Evolutionary conservation across 2,888 invertebrate genomes (phyloP).

Genomic region (Tachina fera): DNA sequence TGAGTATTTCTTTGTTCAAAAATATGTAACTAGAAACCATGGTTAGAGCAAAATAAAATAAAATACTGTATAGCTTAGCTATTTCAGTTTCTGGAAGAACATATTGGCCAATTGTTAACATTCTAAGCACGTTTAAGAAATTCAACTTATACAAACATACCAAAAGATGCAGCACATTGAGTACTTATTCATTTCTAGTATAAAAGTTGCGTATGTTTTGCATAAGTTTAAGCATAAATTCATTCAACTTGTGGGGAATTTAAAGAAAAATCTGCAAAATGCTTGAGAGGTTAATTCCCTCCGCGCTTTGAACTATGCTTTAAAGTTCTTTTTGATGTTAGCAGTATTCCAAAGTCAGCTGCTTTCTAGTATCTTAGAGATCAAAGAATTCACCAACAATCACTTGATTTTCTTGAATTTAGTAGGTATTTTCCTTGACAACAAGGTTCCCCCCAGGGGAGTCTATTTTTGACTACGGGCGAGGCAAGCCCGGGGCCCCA

Average conservation of each 20-base stretch:
- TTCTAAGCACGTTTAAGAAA: slow-evolving; percentile 67
- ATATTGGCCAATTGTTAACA: slow-evolving; percentile 59
- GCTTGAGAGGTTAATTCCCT: neutral
- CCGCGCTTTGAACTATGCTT: neutral
- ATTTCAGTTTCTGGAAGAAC: slow-evolving; percentile 1
- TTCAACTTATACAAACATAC: slow-evolving; percentile 40
- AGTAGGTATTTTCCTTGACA: too few species aligned
- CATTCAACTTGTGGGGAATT: slow-evolving; percentile 28
- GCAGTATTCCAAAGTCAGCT: neutral
- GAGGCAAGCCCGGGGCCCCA: too few species aligned
- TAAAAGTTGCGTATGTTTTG: slow-evolving; percentile 5
- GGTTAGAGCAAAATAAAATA: slow-evolving; percentile 34
- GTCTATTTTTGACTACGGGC: too few species aligned
- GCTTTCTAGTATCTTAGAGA: too few species aligned
- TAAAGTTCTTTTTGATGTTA: neutral
- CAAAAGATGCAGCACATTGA: slow-evolving; percentile 17
- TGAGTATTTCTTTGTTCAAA: neutral
- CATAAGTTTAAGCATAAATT: neutral
- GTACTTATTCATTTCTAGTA: slow-evolving; percentile 4
- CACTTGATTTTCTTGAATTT: too few species aligned
- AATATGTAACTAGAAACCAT: slow-evolving; percentile 12
- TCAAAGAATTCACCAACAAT: too few species aligned
- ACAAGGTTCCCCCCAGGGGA: too few species aligned
- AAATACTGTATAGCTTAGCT: slow-evolving; percentile 10
- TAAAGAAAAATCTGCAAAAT: neutral